Base-by-base conservation (phyloP, 2,113 vertebrate species). In the Platichthys stellatus region DNA sequence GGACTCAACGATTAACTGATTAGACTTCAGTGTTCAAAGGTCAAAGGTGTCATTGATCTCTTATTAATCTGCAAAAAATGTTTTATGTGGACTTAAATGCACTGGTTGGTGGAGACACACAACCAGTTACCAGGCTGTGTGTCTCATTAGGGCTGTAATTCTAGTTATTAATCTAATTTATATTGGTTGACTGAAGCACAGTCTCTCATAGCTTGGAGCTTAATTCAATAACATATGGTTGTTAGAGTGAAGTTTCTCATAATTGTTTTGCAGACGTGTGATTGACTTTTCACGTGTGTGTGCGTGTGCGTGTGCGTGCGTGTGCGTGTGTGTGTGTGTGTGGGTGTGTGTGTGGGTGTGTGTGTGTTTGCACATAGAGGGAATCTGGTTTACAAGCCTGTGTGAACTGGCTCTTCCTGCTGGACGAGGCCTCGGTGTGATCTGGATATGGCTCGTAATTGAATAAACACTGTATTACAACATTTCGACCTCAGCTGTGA, bases 401-500 rank as follows among this genome's bases (percentile, higher is more conserved):
- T 82, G 86, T 77, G n/a, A 31, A 61, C 21, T 63, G 63, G 31
- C 54, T 38, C 62, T 60, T 60, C 38, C 59, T 63, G 31, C 21
- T 23, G 35, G 6, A 53, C 69, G 10, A 65, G 80, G 31, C 24
- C 70, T 51, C 26, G n/a, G 70, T 56, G 81, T n/a, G 58, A 78
- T 65, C 63, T 71, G 58, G 18, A 28, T 26, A 23, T 74, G 35
- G 24, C 17, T 56, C 43, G 13, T 70, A 13, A 63, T 4, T 45
- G 24, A 67, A 84, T 66, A 67, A 86, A 73, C 76, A 69, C 35
- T 6, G 2, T 17, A 69, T 82, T 24, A 56, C 65, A 59, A 69
- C 78, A 72, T 88, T 79, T 77, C 26, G 43, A 7, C 49, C 8
- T 2, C 69, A 49, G 28, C 57, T 66, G 78, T 79, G 82, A 76